Evolutionary conservation across 2,888 invertebrate genomes (phyloP).

Genomic region (Plagiodera versicolora): DNA sequence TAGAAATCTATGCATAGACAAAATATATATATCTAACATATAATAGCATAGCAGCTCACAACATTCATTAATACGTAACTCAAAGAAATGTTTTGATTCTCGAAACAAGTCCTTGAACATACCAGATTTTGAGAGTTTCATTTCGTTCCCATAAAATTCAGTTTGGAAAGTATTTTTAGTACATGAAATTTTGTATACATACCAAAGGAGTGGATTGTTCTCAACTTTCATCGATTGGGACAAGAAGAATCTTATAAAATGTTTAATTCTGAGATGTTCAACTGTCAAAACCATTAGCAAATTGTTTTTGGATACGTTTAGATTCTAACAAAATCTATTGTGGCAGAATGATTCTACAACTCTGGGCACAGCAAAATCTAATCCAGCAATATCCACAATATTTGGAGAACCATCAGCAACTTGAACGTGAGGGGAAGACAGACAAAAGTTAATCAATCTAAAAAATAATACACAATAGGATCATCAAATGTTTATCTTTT

Average conservation of each 20-base stretch:
- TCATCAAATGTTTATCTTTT: no score
- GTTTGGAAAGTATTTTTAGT: not conserved
- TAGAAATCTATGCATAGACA: not conserved
- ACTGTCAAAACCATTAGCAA: no score
- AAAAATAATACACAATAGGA: conserved; percentile 33
- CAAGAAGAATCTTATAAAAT: not conserved
- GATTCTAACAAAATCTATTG: conserved; percentile 54
- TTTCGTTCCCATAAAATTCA: not conserved
- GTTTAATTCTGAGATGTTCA: not conserved
- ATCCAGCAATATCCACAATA: conserved; percentile 63
- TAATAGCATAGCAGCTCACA: no score
- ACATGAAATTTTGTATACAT: no score
- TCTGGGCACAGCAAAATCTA: conserved; percentile 65
- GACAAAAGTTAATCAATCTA: conserved; percentile 64
- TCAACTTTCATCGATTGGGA: not conserved
- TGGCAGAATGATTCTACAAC: conserved; percentile 66
- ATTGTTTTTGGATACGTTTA: no score
- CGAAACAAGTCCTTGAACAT: no score
- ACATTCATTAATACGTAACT: no score
- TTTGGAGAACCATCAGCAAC: conserved; percentile 57
- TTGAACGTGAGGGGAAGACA: conserved; percentile 59
- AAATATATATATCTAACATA: no score
- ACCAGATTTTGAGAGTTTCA: no score
- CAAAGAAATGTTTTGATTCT: no score
- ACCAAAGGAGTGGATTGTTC: not conserved